Evolutionary conservation across 2,113 vertebrate species (phyloP).

Genomic region (Eulacestoma nigropectus): DNA sequence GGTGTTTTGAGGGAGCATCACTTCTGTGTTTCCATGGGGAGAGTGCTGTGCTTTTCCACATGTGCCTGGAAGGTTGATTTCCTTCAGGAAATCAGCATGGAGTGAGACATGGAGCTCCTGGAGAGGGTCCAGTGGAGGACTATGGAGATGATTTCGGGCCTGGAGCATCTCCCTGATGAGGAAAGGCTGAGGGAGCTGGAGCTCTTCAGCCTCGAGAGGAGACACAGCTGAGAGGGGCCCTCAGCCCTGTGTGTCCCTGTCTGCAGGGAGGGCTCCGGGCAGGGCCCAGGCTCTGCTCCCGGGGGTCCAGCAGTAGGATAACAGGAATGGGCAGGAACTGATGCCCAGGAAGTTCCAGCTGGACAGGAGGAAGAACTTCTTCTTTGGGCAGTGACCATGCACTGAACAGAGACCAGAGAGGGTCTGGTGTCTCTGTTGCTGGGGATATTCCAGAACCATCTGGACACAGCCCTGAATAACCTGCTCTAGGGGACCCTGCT

Average conservation of each 20-base stretch:
- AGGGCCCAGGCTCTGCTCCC: background rate
- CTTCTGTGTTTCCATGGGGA: background rate
- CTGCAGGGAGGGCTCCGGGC: background rate
- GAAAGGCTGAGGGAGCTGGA: background rate
- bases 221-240: background rate
- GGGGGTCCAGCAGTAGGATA: background rate
- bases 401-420: background rate
- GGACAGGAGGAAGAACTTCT: background rate
- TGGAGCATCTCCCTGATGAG: rapidly evolving
- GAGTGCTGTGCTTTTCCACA: rapidly evolving
- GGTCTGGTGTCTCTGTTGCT: rapidly evolving
- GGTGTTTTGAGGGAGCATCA: background rate
- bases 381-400: rapidly evolving
- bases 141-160: background rate
- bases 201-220: background rate
- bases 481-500: background rate
- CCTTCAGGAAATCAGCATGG: background rate
- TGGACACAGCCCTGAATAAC: background rate
- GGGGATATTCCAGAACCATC: rapidly evolving
- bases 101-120: background rate
- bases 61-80: background rate
- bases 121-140: background rate
- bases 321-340: background rate
- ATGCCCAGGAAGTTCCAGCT: background rate
- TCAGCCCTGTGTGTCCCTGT: background rate